Conservation (phyloP, 2,888 invertebrate species). For the Slavum lentiscoides region DNA sequence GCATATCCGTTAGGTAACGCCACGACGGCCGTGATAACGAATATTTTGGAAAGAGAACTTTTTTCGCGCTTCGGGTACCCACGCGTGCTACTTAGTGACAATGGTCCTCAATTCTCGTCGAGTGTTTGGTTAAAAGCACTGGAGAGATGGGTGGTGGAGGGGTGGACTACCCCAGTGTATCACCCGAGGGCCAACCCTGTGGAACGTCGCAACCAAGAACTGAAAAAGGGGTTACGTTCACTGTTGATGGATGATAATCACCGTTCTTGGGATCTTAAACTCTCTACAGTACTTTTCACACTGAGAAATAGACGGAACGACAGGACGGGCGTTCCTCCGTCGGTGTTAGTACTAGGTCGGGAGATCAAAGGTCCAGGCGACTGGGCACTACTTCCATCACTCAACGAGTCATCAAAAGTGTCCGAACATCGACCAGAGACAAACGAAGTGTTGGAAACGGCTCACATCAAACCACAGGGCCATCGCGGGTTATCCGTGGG, state of each 20-base stretch:
- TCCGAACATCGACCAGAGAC: background rate
- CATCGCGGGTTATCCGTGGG: background rate
- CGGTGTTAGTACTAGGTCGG: background rate
- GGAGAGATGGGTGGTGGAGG: no score
- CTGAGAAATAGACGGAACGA: background rate
- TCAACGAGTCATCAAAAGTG: background rate
- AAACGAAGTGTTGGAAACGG: background rate
- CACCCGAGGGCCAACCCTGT: constrained; percentile 4
- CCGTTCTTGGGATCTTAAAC: background rate
- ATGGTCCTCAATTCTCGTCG: no score
- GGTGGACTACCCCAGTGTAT: background rate
- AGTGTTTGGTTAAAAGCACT: no score
- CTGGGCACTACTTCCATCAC: background rate
- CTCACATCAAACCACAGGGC: background rate
- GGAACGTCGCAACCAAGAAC: background rate
- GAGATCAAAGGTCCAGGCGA: background rate
- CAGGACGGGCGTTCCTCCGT: background rate
- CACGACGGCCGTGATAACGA: no score
- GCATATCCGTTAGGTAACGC: no score
- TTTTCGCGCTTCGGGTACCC: no score
- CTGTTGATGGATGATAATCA: constrained; percentile 10
- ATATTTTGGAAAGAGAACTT: no score
- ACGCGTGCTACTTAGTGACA: no score
- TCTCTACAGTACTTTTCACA: background rate
- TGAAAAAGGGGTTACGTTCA: background rate